Conservation (phyloP, 2,797 vertebrate genomes). For the Pantherophis alleghaniensis region DNA sequence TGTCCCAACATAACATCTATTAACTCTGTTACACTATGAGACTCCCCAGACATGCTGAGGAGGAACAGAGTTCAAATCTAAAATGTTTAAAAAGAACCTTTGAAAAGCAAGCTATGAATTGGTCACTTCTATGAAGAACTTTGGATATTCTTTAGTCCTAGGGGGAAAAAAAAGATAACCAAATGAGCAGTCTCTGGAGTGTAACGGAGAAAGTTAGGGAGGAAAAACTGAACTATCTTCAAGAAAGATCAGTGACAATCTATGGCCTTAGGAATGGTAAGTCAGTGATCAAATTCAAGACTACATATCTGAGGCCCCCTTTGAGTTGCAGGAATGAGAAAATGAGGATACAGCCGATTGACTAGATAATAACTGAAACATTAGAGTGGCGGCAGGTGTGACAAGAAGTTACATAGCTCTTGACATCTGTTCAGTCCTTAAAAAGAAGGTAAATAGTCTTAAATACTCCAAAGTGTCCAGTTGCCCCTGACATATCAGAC, state of each 20-base stretch:
- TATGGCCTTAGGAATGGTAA: not conserved
- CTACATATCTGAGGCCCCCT: not conserved
- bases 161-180: not conserved
- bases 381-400: not conserved
- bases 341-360: not conserved
- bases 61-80: not conserved
- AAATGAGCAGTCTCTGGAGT: not conserved
- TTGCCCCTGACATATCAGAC: not conserved
- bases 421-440: not conserved
- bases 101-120: not conserved
- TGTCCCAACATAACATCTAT: not conserved
- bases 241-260: not conserved
- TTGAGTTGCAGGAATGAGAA: not conserved
- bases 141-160: not conserved
- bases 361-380: not conserved
- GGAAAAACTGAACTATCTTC: not conserved
- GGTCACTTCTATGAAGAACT: not conserved
- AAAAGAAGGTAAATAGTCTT: not conserved
- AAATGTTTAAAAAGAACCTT: not conserved
- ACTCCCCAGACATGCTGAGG: not conserved
- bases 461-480: not conserved
- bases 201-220: not conserved
- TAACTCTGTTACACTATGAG: not conserved
- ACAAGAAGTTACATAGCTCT: not conserved
- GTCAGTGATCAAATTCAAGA: not conserved